Base-by-base conservation (phyloP, 2,797 vertebrate species). In the Neopelma chrysocephalum region DNA sequence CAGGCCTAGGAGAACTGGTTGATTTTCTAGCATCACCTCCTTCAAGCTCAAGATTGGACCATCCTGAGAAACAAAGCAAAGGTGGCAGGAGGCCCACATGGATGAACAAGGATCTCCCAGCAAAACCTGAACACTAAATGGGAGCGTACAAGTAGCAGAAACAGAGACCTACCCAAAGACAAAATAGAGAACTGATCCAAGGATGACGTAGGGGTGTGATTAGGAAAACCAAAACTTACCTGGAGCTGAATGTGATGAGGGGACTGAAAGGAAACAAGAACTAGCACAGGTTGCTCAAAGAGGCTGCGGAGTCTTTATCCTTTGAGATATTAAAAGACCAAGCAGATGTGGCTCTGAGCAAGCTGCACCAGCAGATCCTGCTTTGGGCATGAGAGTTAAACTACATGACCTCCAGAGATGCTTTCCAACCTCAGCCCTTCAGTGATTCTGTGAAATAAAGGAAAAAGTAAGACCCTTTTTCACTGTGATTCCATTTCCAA, bases 131-230 rank as follows among this genome's bases (percentile, higher is more conserved):
- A 60, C 21, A 32, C 15, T 58, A 16, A 71, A 60, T 31, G 15
- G 25, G 75, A 56, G 4, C 0, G 0, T 56, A 32, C 11, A 42
- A 47, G 26, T 36, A 17, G 11, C 27, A 40, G 8, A 43, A 78
- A 61, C 5, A 64, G 12, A 6, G 4, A 70, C 18, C 31, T 66
- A 27, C 3, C 2, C 19, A 66, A 70, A 3, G 71, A 26, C 3
- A 51, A 87, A 66, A 66, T 5, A 25, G 6, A 85, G 20, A 65
- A 48, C 8, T 32, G 40, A 8, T 26, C 15, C 34, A 53, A 54
- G 11, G 23, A 34, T 3, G 20, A 26, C 2, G 0, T 12, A 34
- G 5, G 19, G 3, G 15, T 48, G 27, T 8, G 40, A 54, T 50
- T 58, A 50, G 13, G 48, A 69, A 65, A 60, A 26, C 4, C 21